A percentile compares a stretch with the other conserved stretches of the same genome.
These are phyloP conservation scores for Stenodema calcarata DNA, from an alignment of 2,888 invertebrate species.

Conservation along the genomic window DNA sequence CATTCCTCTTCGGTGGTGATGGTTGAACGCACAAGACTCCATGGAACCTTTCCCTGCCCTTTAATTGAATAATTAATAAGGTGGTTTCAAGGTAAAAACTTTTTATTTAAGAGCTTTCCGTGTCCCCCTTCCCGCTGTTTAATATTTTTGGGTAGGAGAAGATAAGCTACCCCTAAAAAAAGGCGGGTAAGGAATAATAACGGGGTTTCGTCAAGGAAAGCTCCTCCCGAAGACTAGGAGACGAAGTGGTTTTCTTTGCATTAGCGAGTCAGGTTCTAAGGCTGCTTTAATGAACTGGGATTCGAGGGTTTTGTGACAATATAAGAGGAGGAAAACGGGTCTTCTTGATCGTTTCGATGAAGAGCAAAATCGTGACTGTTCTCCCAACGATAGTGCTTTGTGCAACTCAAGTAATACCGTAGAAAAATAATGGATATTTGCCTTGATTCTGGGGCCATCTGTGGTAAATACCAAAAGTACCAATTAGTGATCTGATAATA, in stretches of 20 bases:
- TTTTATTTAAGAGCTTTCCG: conserved; percentile 10
- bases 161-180: conserved; percentile 26
- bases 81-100: conserved; percentile 18
- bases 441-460: too few species aligned
- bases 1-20: neutral
- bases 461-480: too few species aligned
- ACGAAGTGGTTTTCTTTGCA: conserved; percentile 39
- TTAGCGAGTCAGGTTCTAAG: conserved; percentile 37
- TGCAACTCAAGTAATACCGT: too few species aligned
- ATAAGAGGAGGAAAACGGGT: neutral
- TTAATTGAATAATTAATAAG: conserved; percentile 38
- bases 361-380: neutral
- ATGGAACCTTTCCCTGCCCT: neutral
- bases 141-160: conserved; percentile 26
- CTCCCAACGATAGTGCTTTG: too few species aligned
- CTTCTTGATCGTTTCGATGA: neutral
- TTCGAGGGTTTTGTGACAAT: neutral
- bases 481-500: too few species aligned
- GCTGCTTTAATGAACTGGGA: conserved; percentile 34
- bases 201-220: conserved; percentile 3
- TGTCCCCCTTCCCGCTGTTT: conserved; percentile 4
- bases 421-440: too few species aligned
- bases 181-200: conserved; percentile 34
- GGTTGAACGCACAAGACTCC: neutral
- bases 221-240: neutral